Evolutionary conservation across 2,888 invertebrate species (phyloP).

Genomic region (Phragmatobia fuliginosa): DNA sequence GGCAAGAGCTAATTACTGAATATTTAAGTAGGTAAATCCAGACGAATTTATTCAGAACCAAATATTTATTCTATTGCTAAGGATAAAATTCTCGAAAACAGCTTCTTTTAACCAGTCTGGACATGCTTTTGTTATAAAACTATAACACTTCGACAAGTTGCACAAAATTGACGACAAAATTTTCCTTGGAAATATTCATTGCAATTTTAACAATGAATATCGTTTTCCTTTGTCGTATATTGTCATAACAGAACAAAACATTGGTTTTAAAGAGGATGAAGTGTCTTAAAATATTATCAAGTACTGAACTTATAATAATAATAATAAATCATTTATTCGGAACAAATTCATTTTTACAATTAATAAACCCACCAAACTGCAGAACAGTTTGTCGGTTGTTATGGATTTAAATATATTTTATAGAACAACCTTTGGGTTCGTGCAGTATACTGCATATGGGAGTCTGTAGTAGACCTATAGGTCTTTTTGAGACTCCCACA

Average conservation of each 20-base stretch:
- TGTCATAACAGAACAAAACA: neutral
- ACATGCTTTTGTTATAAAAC: neutral
- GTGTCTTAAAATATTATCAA: neutral
- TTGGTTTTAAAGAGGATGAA: neutral
- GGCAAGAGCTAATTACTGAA: no score
- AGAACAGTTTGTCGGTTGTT: no score
- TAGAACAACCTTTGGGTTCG: neutral
- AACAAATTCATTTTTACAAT: no score
- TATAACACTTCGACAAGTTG: neutral
- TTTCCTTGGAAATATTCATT: neutral
- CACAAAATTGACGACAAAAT: neutral
- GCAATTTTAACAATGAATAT: neutral
- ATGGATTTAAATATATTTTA: neutral
- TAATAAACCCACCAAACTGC: no score
- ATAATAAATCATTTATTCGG: no score
- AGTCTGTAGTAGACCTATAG: no score
- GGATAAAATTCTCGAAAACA: neutral
- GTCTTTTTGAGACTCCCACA: no score
- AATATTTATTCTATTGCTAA: neutral
- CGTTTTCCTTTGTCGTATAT: neutral
- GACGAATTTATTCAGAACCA: neutral
- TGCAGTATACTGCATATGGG: no score
- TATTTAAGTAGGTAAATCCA: neutral
- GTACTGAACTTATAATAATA: no score
- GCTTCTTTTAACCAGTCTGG: neutral